These are phyloP conservation scores for Silurus lanzhouensis DNA, from an alignment of 2,797 vertebrate species.

Conservation along the genomic window DNA sequence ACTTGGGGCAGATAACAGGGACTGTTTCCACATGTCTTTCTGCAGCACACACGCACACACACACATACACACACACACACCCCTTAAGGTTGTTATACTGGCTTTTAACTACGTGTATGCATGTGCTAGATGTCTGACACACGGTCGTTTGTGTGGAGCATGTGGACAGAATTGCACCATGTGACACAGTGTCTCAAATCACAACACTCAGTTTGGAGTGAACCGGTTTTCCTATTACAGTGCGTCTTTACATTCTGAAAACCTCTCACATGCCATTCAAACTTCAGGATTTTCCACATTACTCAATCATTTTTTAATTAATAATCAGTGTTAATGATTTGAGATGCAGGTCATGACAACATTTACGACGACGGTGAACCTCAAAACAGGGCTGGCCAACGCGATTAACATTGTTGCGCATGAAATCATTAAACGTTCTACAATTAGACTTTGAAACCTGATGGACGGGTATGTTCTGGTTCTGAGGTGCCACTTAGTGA, in stretches of 20 bases:
- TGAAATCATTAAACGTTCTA: background rate
- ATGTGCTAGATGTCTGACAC: background rate
- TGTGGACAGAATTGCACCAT: background rate
- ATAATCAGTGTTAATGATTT: background rate
- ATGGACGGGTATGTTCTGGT: background rate
- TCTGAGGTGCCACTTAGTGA: background rate
- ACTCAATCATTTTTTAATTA: background rate
- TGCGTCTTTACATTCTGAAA: background rate
- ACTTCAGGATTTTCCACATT: background rate
- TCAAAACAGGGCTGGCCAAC: background rate
- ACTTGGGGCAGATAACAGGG: slow-evolving; percentile 19
- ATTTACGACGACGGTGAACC: background rate
- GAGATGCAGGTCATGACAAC: background rate
- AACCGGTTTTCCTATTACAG: background rate
- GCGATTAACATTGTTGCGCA: background rate
- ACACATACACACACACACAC: background rate
- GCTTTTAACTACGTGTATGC: background rate
- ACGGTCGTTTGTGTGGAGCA: background rate
- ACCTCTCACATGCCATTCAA: background rate
- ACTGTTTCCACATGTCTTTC: slow-evolving; percentile 19
- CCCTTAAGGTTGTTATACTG: background rate
- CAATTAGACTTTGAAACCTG: background rate
- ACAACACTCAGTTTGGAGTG: too few species aligned
- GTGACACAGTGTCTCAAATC: background rate
- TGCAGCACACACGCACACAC: background rate